Conservation (phyloP, 2,888 invertebrate genomes). For the Drosophila macrospina region DNA sequence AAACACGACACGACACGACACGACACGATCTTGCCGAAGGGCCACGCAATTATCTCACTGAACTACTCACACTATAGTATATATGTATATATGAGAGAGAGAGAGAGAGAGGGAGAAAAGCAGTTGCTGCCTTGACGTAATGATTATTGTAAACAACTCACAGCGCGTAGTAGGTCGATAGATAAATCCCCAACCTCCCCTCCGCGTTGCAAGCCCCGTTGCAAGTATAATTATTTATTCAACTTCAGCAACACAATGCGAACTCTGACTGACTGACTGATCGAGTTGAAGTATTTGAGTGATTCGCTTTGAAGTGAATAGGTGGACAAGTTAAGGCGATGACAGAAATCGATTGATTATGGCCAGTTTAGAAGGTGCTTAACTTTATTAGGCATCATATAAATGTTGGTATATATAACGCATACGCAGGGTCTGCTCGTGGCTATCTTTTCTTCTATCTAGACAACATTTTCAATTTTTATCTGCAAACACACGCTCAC, state of each 20-base stretch:
- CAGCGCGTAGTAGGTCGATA: constrained; percentile 61
- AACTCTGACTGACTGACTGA: constrained; percentile 38
- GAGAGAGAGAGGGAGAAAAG: constrained; percentile 16
- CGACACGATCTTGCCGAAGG: constrained; percentile 54
- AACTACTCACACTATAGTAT: constrained; percentile 20
- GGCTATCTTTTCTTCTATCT: constrained; percentile 71
- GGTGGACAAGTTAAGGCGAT: constrained; percentile 5
- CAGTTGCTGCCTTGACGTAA: constrained; percentile 60
- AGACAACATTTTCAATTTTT: constrained; percentile 61
- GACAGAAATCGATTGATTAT: constrained; percentile 51
- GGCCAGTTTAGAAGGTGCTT: constrained; percentile 58
- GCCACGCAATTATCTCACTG: constrained; percentile 52
- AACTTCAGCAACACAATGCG: constrained; percentile 24
- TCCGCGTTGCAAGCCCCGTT: not conserved
- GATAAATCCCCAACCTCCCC: constrained; percentile 57
- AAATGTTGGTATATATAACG: constrained; percentile 53
- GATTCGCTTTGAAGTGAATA: not conserved
- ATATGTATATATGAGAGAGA: constrained; percentile 15
- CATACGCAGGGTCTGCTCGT: constrained; percentile 64
- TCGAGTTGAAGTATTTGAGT: constrained; percentile 12
- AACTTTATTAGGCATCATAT: constrained; percentile 55
- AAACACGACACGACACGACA: constrained; percentile 56
- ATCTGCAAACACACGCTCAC: constrained; percentile 38
- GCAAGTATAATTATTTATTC: constrained; percentile 14
- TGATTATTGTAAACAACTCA: constrained; percentile 59